Evolutionary conservation across 1,140 invertebrate species (phyloP).

Genomic region (Zaprionus camerounensis): DNA sequence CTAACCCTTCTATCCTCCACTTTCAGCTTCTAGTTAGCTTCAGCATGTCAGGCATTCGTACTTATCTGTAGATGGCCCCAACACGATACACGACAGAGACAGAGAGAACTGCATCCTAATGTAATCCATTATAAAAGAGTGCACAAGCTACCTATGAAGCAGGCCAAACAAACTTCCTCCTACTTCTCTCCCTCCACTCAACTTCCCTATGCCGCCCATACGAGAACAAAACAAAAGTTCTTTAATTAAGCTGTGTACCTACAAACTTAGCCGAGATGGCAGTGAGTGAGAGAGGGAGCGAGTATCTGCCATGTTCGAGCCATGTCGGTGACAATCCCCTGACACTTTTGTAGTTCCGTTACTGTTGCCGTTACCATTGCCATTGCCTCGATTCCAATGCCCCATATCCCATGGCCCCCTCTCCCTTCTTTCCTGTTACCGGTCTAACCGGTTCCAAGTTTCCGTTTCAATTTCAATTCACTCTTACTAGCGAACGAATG

Average conservation of each 20-base stretch:
- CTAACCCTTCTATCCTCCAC: background rate
- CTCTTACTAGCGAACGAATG: slow-evolving; percentile 26
- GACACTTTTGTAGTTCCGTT: slow-evolving; percentile 55
- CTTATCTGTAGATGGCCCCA: slow-evolving; percentile 41
- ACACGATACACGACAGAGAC: slow-evolving; percentile 23
- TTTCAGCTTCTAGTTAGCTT: slow-evolving; percentile 18
- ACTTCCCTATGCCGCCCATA: slow-evolving; percentile 1
- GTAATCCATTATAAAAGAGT: slow-evolving; percentile 72
- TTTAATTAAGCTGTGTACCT: slow-evolving; percentile 71
- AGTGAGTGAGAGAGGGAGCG: background rate
- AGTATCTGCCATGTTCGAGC: slow-evolving; percentile 43
- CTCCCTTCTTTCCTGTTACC: background rate
- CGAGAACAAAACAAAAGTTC: slow-evolving; percentile 42
- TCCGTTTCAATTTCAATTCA: slow-evolving; percentile 68
- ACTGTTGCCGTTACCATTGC: slow-evolving; percentile 23
- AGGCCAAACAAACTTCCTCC: slow-evolving; percentile 17
- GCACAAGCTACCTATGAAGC: slow-evolving; percentile 17
- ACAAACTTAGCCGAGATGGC: slow-evolving; percentile 24
- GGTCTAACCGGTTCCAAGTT: slow-evolving; percentile 37
- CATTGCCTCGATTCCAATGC: slow-evolving; percentile 11
- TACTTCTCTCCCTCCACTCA: slow-evolving; percentile 14
- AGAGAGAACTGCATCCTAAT: slow-evolving; percentile 63
- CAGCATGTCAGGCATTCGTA: slow-evolving; percentile 22
- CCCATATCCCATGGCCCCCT: background rate
- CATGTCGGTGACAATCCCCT: slow-evolving; percentile 57